Evolutionary conservation across 2,113 vertebrate species (phyloP).

Genomic region (Trichechus manatus): DNA sequence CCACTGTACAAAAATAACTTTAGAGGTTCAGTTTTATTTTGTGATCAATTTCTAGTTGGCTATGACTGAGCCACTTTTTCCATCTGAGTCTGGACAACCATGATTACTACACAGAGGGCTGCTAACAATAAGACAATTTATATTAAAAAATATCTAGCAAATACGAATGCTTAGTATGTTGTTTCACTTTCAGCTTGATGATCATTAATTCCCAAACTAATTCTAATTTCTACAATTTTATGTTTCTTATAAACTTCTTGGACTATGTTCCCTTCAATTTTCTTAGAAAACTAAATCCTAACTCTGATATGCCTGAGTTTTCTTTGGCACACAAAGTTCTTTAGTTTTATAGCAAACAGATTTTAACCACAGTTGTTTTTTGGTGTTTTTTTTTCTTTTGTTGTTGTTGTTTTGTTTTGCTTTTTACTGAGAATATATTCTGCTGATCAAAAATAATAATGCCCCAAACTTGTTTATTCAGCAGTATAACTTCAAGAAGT

Average conservation of each 20-base stretch:
- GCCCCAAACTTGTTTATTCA: slow-evolving; percentile 75
- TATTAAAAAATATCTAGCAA: background rate
- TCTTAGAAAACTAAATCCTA: slow-evolving; percentile 66
- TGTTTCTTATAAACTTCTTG: slow-evolving; percentile 55
- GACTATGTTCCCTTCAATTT: slow-evolving; percentile 68
- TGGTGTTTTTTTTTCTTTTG: background rate
- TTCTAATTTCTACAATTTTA: slow-evolving; percentile 47
- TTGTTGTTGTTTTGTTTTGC: too few species aligned
- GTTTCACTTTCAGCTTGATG: background rate
- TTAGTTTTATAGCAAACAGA: slow-evolving; percentile 68
- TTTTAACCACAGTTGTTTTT: slow-evolving; percentile 41
- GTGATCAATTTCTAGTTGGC: background rate
- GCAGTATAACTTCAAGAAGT: slow-evolving; percentile 70
- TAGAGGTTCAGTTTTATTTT: background rate
- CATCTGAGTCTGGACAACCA: background rate
- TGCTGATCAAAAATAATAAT: slow-evolving; percentile 69
- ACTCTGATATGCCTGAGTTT: slow-evolving; percentile 52
- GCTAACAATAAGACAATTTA: background rate
- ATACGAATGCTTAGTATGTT: background rate
- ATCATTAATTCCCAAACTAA: slow-evolving; percentile 42
- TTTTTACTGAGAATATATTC: slow-evolving; percentile 55
- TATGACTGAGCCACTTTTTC: background rate
- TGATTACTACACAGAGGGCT: background rate
- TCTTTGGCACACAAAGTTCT: slow-evolving; percentile 67
- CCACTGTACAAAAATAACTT: background rate